Percentiles rank a stretch among this genome's conserved stretches.
These are phyloP conservation scores for Caenorhabditis sp. DNA, from an alignment of 2,888 invertebrate genomes.

Conservation along the genomic window DNA sequence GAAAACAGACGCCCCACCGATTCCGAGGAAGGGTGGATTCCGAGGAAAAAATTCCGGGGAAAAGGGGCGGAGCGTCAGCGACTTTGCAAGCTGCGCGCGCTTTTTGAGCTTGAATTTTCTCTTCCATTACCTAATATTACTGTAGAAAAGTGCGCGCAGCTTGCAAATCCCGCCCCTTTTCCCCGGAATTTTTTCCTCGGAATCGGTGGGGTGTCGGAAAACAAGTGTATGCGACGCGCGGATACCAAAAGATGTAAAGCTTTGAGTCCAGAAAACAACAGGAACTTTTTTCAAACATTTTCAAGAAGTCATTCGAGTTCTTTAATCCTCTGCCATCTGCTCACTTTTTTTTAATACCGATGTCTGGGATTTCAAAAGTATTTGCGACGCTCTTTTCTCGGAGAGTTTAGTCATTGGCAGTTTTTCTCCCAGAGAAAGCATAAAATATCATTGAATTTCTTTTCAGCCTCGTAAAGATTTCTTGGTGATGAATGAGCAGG, in stretches of 20 bases:
- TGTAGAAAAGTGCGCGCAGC: too few species aligned
- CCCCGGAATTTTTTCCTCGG: too few species aligned
- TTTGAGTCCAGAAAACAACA: conserved; percentile 12
- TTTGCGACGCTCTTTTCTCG: neutral
- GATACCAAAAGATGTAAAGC: neutral
- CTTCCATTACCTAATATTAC: too few species aligned
- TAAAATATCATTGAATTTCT: conserved; percentile 3
- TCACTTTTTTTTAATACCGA: neutral
- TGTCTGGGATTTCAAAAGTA: conserved; percentile 4
- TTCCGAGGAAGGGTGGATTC: too few species aligned
- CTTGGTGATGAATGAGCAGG: conserved; percentile 76
- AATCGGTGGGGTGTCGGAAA: too few species aligned
- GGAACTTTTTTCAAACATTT: too few species aligned
- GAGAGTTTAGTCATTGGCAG: neutral
- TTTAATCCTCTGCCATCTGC: neutral
- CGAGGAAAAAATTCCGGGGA: too few species aligned
- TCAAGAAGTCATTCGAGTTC: neutral
- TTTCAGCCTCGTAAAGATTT: conserved; percentile 76
- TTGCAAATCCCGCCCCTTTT: too few species aligned
- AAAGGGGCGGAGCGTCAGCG: too few species aligned
- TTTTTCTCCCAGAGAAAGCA: conserved; percentile 9
- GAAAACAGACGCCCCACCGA: too few species aligned
- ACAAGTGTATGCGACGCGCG: conserved; percentile 14
- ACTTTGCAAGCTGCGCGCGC: too few species aligned
- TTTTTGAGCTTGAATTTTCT: too few species aligned